These are phyloP conservation scores for Ectemnius cavifrons DNA, from an alignment of 2,888 invertebrate species.

Conservation along the genomic window DNA sequence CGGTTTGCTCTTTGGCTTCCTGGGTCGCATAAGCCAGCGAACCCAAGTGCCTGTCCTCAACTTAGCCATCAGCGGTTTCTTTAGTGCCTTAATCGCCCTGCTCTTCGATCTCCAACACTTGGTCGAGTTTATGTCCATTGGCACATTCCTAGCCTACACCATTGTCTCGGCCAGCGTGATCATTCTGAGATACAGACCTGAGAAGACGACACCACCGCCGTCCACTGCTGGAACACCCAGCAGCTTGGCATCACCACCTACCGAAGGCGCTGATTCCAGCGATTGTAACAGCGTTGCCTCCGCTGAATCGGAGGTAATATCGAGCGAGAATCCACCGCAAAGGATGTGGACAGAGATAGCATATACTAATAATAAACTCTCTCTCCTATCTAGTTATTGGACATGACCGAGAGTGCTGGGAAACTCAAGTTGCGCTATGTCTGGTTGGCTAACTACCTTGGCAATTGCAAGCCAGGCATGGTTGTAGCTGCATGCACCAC, in stretches of 20 bases:
- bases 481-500: constrained; percentile 85
- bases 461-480: constrained; percentile 87
- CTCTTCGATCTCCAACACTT: constrained; percentile 93
- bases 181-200: constrained; percentile 88
- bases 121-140: constrained; percentile 97
- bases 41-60: constrained; percentile 90
- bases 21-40: constrained; percentile 87
- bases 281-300: constrained; percentile 70
- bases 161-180: constrained; percentile 95
- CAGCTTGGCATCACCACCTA: constrained; percentile 67
- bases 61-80: constrained; percentile 86
- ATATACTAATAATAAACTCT: not conserved
- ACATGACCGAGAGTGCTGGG: constrained; percentile 80
- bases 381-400: constrained; percentile 70
- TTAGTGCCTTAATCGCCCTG: constrained; percentile 88
- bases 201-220: constrained; percentile 67
- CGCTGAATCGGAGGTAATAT: constrained; percentile 65
- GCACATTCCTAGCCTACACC: constrained; percentile 92
- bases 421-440: constrained; percentile 86
- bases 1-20: constrained; percentile 89
- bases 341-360: too few species aligned
- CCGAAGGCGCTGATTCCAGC: constrained; percentile 70
- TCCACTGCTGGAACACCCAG: constrained; percentile 61
- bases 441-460: constrained; percentile 86
- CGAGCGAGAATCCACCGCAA: not conserved